These are phyloP conservation scores for Pterocles burchelli DNA, from an alignment of 2,113 vertebrate genomes.

Conservation along the genomic window DNA sequence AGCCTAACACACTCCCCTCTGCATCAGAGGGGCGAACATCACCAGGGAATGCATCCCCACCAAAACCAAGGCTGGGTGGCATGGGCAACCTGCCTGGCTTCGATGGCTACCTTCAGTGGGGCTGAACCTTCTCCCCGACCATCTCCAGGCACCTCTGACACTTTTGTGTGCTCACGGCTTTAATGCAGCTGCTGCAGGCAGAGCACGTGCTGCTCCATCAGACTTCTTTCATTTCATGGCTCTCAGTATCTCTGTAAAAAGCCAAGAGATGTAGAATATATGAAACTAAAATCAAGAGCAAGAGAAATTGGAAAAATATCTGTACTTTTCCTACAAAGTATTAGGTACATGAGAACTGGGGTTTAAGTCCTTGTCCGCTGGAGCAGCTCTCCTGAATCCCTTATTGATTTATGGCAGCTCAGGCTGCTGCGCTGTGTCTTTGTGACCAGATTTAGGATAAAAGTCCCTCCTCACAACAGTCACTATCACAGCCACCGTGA, in stretches of 20 bases:
- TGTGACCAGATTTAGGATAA: background rate
- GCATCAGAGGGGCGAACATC: background rate
- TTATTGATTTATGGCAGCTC: background rate
- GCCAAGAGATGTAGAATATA: background rate
- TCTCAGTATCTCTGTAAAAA: background rate
- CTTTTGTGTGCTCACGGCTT: background rate
- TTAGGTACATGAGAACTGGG: background rate
- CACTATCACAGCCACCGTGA: background rate
- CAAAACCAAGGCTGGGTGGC: background rate
- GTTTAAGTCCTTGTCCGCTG: background rate
- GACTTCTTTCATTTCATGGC: background rate
- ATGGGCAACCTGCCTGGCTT: background rate
- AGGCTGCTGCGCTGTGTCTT: background rate
- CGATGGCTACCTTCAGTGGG: rapidly evolving
- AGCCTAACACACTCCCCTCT: background rate
- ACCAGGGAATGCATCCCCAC: background rate
- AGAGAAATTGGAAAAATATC: background rate
- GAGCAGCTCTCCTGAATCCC: background rate
- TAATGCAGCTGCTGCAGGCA: background rate
- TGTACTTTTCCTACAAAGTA: background rate
- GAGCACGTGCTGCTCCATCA: background rate
- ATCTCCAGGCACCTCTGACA: background rate
- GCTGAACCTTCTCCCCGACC: background rate
- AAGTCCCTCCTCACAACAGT: background rate
- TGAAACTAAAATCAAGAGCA: background rate